Conservation (phyloP, 1,140 invertebrate genomes). For the Bradysia coprophila region DNA sequence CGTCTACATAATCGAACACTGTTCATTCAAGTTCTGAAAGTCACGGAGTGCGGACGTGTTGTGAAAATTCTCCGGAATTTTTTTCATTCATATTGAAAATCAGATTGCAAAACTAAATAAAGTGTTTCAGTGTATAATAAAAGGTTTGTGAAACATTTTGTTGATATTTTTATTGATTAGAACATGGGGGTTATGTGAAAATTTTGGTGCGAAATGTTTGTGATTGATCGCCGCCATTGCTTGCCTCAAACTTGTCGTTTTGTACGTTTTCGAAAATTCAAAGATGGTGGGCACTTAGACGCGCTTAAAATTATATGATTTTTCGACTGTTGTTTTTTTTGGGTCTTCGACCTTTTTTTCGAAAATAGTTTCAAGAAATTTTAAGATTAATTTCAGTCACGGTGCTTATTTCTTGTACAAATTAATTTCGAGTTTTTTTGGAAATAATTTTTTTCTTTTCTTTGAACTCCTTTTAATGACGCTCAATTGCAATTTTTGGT, state of each 20-base stretch:
- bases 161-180: neutral
- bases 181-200: neutral
- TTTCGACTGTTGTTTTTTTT: neutral
- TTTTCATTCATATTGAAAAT: too few species aligned
- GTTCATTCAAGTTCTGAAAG: neutral
- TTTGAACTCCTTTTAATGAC: too few species aligned
- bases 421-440: neutral
- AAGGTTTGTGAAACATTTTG: neutral
- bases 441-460: too few species aligned
- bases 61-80: neutral
- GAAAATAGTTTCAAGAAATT: neutral
- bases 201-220: neutral
- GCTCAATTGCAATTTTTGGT: too few species aligned
- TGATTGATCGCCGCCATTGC: neutral
- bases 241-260: neutral
- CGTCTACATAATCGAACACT: too few species aligned
- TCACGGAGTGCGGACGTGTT: neutral
- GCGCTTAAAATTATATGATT: neutral
- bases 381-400: neutral
- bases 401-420: neutral
- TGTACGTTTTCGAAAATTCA: neutral
- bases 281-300: neutral
- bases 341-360: neutral
- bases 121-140: neutral
- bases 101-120: neutral